Evolutionary conservation across 2,113 vertebrate species (phyloP).

Genomic region (Globicephala melas): DNA sequence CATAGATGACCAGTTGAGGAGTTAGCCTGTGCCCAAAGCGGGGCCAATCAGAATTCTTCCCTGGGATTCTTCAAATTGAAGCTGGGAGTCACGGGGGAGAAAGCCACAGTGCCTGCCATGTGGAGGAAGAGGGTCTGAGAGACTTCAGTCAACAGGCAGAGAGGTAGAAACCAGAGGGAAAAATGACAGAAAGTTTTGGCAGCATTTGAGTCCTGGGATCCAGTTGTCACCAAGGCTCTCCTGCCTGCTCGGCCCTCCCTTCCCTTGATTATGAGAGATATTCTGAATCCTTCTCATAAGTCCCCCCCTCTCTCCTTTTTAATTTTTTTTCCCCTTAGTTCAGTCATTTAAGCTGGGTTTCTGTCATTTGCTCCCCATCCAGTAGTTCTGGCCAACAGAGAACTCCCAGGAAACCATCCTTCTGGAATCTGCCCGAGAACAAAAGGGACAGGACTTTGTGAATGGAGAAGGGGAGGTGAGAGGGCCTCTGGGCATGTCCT

Average conservation of each 20-base stretch:
- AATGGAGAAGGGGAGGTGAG: background rate
- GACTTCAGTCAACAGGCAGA: background rate
- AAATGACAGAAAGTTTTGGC: background rate
- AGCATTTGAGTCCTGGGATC: background rate
- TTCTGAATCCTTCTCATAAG: background rate
- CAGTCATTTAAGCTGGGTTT: background rate
- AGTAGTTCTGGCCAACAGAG: background rate
- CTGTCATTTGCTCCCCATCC: background rate
- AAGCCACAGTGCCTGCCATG: no score
- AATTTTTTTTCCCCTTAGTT: background rate
- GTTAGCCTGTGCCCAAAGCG: background rate
- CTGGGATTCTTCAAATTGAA: background rate
- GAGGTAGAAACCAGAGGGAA: background rate
- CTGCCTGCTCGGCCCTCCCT: background rate
- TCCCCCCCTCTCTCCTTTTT: rapidly evolving
- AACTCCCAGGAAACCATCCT: background rate
- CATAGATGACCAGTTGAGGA: background rate
- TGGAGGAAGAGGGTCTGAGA: background rate
- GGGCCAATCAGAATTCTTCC: background rate
- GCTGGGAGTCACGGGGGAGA: background rate
- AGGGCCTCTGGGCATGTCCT: background rate
- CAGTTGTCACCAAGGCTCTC: background rate
- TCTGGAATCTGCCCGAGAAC: background rate
- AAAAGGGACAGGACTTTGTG: background rate
- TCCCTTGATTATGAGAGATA: background rate